Base-by-base conservation (phyloP, 2,888 invertebrate genomes). In the Melanotus villosus region DNA sequence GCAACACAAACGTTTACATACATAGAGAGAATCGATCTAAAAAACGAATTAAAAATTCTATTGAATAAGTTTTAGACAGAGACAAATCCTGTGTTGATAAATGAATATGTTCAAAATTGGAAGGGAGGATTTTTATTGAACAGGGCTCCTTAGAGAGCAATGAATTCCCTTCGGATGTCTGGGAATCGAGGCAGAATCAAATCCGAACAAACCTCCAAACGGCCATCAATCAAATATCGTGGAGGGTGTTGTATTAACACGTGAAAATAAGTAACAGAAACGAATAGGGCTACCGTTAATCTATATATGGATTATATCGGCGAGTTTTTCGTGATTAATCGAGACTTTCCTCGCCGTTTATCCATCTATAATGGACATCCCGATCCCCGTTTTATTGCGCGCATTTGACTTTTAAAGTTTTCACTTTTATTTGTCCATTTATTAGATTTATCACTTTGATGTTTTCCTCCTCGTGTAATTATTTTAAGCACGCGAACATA, bases 171-270 rank as follows among this genome's bases (percentile, higher is more conserved):
- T 57, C 71, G 78, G 78, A 76, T 71, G 67, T 73, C 74, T 75
- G 78, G 75, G 77, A 76, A 78, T 73, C 75, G 68, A 75, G 75
- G 76, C 75, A 75, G 72, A 73, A 75, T 75, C 77, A 74, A 73
- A 71, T 74, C 70, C 73, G 73, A 74, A 74, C 78, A 79, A 79
- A 78, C 75, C 79, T 79, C 79, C 79, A 76, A 79, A 78, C 77
- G 79, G 74, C 78, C 78, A 80, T 80, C 80, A 77, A 80, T 80
- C 80, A 80, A 80, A 78, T 69, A 73, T 72, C 63, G 68, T 12
- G 47, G 58, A 68, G 58, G 68, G 68, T 41, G 64, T 65, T 60
- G 54, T 60, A 68, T 68, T 68, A 68, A 64, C 68, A 68, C 59
- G 60, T 69, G 65, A 65, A 59, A 69, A 65, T 60, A 69, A 62